Base-by-base conservation (phyloP, 2,888 invertebrate species). In the Phyllotreta cruciferae region DNA sequence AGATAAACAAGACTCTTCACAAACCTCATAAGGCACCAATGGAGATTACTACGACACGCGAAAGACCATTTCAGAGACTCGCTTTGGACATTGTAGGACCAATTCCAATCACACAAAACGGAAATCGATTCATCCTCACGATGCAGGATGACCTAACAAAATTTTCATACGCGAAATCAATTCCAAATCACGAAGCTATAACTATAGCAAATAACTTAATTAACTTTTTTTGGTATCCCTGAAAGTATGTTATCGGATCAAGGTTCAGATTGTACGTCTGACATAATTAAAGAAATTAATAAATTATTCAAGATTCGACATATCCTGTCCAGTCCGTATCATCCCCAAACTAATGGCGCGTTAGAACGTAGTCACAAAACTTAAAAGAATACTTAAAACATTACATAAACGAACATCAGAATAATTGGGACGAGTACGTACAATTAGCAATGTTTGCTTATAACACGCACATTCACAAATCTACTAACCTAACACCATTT, bases 221-320 rank as follows among this genome's bases (percentile, higher is more conserved):
- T 78, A 9, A 70, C 75, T 4, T 54, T 73, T 1, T 78, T 79
- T 62, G 79, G 79, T 8, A 75, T 79, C 7, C 78, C 80, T 0
- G 73, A 76, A 66, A 57, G 57, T 4, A 71, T 80, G 35, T 56
- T 81, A 0, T 74, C 80, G 0, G 81, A 82, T 64, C 75, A 78
- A 71, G 81, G 78, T 1, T 70, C 74, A 8, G 73, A 79, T 55
- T 79, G 80, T 63, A 76, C 66, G 4, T 75, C 77, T 1, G 65
- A 75, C 7, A 36, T 78, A 47, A 66, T 79, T 3, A 74, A 75
- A 71, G 68, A 77, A 68, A 24, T 77, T 37, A 66, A 67, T 10
- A 74, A 74, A 66, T 44, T 77, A 34, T 73, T 78, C 42, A 70
- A 75, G 68, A 73, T 74, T 3, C 75, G 73, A 66, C 71, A 77